Conservation (phyloP, 2,888 invertebrate species). For the Tenodera sinensis region DNA sequence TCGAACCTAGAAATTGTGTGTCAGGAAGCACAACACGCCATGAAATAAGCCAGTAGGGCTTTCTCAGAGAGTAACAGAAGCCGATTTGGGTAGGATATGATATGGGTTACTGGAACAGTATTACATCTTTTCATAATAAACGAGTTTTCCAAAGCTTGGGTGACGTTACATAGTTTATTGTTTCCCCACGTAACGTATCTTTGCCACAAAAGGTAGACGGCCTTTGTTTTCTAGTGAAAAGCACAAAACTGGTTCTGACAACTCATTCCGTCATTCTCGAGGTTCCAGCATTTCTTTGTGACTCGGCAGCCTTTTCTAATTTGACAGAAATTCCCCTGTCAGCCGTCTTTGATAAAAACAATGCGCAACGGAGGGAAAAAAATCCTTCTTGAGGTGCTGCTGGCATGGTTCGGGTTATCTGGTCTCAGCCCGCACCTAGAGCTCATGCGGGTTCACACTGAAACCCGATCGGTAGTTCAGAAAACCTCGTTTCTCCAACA, state of each 20-base stretch:
- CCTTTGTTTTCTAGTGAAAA: not conserved
- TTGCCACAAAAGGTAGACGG: not conserved
- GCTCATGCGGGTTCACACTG: not conserved
- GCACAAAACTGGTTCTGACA: not conserved
- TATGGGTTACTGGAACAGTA: not conserved
- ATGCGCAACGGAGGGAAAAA: not conserved
- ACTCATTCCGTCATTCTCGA: not conserved
- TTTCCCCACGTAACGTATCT: not conserved
- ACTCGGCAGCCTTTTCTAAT: not conserved
- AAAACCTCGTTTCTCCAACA: too few species aligned
- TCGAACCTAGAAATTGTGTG: too few species aligned
- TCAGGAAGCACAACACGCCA: not conserved
- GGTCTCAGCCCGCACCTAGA: not conserved
- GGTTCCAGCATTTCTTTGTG: not conserved
- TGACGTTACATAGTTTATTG: not conserved
- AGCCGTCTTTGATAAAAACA: not conserved
- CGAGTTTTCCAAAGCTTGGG: not conserved
- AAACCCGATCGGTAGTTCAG: not conserved
- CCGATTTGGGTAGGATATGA: not conserved
- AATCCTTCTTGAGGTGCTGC: not conserved
- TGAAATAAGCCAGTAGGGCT: not conserved
- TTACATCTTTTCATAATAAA: not conserved
- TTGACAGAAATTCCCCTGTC: not conserved
- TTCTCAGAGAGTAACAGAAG: not conserved
- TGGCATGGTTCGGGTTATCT: not conserved